Percentiles rank a stretch among this genome's conserved stretches.
Evolutionary conservation across 2,113 vertebrate species (phyloP).

Genomic region (Oreochromis tanganicae): DNA sequence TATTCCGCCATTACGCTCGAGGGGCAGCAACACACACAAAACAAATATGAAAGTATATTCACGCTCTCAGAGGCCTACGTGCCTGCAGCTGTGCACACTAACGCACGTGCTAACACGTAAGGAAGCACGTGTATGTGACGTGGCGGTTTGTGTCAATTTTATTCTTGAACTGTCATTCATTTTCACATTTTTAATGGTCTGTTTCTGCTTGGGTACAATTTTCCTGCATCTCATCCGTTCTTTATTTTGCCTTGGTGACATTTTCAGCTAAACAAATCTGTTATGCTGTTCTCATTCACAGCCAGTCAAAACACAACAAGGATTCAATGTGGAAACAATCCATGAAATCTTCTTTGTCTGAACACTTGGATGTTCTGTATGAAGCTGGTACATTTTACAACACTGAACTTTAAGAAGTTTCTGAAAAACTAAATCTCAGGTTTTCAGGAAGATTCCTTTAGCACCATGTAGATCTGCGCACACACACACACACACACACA

Average conservation of each 20-base stretch:
- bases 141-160: background rate
- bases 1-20: background rate
- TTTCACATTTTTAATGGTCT: background rate
- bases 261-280: conserved; percentile 8
- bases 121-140: background rate
- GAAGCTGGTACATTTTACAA: background rate
- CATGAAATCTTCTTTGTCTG: background rate
- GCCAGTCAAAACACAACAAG: background rate
- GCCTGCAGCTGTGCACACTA: background rate
- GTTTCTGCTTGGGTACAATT: background rate
- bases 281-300: background rate
- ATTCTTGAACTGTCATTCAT: background rate
- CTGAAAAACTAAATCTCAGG: background rate
- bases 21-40: background rate
- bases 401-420: background rate
- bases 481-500: background rate
- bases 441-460: background rate
- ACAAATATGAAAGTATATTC: conserved; percentile 9
- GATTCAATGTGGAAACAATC: background rate
- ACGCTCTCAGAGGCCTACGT: background rate
- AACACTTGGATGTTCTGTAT: background rate
- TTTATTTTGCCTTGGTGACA: background rate
- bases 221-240: background rate
- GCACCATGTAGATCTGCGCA: background rate
- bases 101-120: background rate